A percentile compares a stretch with the other conserved stretches of the same genome.
Evolutionary conservation across 2,113 vertebrate genomes (phyloP).

Genomic region (Trachemys scripta): DNA sequence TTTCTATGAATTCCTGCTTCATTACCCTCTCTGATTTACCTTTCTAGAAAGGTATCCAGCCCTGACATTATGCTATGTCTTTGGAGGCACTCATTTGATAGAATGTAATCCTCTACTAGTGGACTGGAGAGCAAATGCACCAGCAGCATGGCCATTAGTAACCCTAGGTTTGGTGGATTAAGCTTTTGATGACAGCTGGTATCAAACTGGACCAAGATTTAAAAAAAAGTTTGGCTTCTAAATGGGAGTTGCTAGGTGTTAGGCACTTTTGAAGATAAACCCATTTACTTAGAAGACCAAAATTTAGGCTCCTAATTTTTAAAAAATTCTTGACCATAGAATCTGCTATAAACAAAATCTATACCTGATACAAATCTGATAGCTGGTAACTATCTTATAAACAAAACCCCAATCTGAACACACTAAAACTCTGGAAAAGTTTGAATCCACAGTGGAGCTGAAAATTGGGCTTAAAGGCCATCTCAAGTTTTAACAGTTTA

Average conservation of each 20-base stretch:
- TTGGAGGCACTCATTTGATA: not conserved
- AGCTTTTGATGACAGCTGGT: not conserved
- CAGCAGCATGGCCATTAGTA: not conserved
- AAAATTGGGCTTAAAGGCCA: too few relatives aligned
- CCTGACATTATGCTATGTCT: not conserved
- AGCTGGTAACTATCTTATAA: not conserved
- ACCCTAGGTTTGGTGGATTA: not conserved
- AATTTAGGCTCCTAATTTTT: not conserved
- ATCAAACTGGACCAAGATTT: not conserved
- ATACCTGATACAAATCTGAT: fast-evolving
- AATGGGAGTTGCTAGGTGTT: not conserved
- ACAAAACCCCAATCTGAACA: not conserved
- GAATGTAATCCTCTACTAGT: not conserved
- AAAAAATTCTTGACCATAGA: not conserved
- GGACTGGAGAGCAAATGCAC: not conserved
- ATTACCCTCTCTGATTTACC: not conserved
- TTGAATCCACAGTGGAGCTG: too few relatives aligned
- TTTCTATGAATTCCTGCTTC: not conserved
- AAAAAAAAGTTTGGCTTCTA: not conserved
- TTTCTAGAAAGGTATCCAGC: not conserved
- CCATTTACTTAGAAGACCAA: not conserved
- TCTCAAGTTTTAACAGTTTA: too few relatives aligned
- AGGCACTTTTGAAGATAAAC: not conserved
- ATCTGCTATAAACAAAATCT: not conserved
- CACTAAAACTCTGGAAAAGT: too few relatives aligned